Percentiles rank a stretch among this genome's conserved stretches.
These are phyloP conservation scores for Delphinus delphis DNA, from an alignment of 2,113 vertebrate genomes.

Conservation along the genomic window DNA sequence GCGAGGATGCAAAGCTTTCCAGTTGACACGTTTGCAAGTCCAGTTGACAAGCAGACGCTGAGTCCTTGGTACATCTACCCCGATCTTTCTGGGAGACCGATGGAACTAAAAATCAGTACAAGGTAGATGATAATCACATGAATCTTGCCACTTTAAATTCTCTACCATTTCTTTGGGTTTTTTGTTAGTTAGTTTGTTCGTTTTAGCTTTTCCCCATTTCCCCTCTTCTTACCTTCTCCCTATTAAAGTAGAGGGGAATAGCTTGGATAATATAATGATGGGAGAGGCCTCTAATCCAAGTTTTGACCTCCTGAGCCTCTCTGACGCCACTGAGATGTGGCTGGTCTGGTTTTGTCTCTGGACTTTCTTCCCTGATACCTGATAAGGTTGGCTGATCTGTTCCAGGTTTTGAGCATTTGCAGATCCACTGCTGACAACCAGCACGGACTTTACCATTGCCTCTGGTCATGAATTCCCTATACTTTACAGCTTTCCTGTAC, in stretches of 20 bases:
- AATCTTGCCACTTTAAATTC: background rate
- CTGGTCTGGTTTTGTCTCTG: background rate
- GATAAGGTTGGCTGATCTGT: background rate
- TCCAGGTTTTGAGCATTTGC: background rate
- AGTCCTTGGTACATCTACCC: background rate
- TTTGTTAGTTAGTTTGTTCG: background rate
- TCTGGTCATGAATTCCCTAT: background rate
- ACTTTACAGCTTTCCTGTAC: background rate
- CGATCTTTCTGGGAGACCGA: background rate
- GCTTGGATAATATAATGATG: background rate
- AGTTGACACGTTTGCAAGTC: background rate
- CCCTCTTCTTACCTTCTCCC: background rate
- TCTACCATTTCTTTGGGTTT: background rate
- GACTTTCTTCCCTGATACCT: background rate
- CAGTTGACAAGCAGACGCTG: background rate
- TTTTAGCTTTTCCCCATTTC: background rate
- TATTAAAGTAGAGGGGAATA: background rate
- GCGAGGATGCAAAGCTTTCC: background rate
- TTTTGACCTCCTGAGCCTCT: background rate
- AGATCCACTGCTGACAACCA: background rate
- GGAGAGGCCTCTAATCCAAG: background rate
- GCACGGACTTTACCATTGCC: rapidly evolving
- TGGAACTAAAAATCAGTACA: background rate
- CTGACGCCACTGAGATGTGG: background rate
- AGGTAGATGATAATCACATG: background rate